Conservation (phyloP, 2,888 invertebrate species). For the Notocelia uddmanniana region DNA sequence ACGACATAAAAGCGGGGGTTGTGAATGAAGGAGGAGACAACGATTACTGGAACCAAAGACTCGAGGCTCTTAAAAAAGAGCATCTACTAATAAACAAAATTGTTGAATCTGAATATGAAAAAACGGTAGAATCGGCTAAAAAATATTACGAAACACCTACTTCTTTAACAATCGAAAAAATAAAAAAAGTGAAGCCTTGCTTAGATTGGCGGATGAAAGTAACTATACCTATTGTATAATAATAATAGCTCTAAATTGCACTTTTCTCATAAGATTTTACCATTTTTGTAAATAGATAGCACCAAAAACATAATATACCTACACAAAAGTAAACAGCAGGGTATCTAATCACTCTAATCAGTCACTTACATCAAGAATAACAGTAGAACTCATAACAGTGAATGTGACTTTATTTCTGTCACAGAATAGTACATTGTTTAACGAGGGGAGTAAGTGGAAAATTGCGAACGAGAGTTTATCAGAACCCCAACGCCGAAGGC, state of each 20-base stretch:
- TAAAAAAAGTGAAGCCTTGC: conserved; percentile 74
- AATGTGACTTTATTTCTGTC: neutral
- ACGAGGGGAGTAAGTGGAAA: too few relatives aligned
- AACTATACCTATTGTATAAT: conserved; percentile 33
- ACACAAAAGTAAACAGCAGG: neutral
- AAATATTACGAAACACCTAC: conserved; percentile 62
- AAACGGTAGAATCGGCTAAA: conserved; percentile 67
- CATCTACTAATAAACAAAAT: conserved; percentile 76
- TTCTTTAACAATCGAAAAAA: conserved; percentile 61
- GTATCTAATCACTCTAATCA: too few relatives aligned
- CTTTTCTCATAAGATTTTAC: neutral
- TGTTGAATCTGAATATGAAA: conserved; percentile 74
- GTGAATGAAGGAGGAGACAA: conserved; percentile 59
- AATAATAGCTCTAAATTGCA: neutral
- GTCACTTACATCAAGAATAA: neutral
- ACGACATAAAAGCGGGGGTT: conserved; percentile 55
- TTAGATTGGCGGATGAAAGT: conserved; percentile 74
- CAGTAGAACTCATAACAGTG: neutral
- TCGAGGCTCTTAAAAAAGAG: conserved; percentile 74
- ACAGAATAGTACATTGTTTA: too few relatives aligned
- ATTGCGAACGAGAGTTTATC: too few relatives aligned
- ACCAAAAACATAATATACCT: neutral
- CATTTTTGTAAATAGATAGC: neutral
- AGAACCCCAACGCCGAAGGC: too few relatives aligned
- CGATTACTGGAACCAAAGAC: conserved; percentile 75